Conservation (phyloP, 1,140 invertebrate genomes). For the Macrobrachium rosenbergii region DNA sequence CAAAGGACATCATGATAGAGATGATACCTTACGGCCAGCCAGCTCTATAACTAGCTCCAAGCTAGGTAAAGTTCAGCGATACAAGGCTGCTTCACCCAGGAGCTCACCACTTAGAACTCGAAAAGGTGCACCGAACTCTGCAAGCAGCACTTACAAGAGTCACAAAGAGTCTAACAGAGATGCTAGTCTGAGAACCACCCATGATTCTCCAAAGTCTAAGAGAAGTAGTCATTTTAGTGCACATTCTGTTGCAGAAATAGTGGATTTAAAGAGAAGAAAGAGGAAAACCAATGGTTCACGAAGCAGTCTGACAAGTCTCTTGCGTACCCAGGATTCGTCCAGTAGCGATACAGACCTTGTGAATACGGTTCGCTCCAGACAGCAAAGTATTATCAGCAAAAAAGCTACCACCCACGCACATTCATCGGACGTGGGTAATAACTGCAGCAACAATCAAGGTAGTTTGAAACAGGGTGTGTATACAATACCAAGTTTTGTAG, state of each 20-base stretch:
- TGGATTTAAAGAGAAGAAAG: conserved; percentile 32
- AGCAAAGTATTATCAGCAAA: conserved; percentile 31
- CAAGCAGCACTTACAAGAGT: conserved; percentile 57
- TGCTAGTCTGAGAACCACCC: not conserved
- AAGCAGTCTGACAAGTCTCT: conserved; percentile 40
- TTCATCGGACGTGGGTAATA: not conserved
- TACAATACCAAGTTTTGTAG: not conserved
- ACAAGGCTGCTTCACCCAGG: conserved; percentile 27
- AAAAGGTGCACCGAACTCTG: not conserved
- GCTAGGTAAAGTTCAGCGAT: conserved; percentile 28
- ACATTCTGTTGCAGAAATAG: not conserved
- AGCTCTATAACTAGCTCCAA: not conserved
- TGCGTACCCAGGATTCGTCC: conserved; percentile 26
- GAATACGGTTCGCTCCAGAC: conserved; percentile 15
- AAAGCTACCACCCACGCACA: not conserved
- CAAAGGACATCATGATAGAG: not conserved
- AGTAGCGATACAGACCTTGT: conserved; percentile 34
- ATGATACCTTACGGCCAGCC: not conserved
- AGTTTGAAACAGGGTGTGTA: conserved; percentile 4
- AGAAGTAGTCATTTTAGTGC: conserved; percentile 4
- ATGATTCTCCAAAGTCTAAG: not conserved
- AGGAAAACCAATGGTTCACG: conserved; percentile 41
- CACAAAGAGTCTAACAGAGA: conserved; percentile 46
- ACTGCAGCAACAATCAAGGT: not conserved
- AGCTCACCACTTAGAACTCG: conserved; percentile 18